These are phyloP conservation scores for Anoura caudifer DNA, from an alignment of 2,113 vertebrate genomes.

Conservation along the genomic window DNA sequence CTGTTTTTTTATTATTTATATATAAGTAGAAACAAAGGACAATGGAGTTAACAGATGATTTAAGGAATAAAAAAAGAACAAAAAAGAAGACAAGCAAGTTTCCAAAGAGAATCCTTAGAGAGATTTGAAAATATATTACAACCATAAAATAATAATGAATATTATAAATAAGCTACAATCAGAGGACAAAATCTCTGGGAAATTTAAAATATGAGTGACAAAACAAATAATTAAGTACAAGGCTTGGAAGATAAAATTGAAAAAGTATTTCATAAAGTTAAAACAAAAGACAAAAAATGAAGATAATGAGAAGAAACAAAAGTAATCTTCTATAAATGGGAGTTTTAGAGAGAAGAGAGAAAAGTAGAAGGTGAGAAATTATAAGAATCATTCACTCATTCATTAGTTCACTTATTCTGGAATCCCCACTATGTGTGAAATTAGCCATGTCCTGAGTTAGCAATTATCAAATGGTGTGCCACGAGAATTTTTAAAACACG, in stretches of 20 bases:
- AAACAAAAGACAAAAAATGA: background rate
- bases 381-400: background rate
- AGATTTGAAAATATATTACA: background rate
- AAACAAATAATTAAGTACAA: background rate
- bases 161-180: background rate
- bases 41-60: background rate
- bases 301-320: background rate
- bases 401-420: background rate
- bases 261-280: background rate
- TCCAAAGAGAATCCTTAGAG: background rate
- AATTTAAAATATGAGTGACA: background rate
- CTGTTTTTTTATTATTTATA: background rate
- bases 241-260: background rate
- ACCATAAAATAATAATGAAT: slow-evolving; percentile 17
- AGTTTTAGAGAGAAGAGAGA: background rate
- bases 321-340: background rate
- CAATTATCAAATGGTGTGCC: background rate
- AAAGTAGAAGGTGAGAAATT: background rate
- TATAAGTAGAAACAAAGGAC: background rate
- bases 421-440: background rate
- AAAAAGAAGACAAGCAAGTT: background rate
- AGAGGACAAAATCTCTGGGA: background rate
- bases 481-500: background rate
- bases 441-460: background rate
- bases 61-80: background rate